Conservation (phyloP, 37 sponge, comb jelly and placozoan genomes). For the Beroe ovata region DNA sequence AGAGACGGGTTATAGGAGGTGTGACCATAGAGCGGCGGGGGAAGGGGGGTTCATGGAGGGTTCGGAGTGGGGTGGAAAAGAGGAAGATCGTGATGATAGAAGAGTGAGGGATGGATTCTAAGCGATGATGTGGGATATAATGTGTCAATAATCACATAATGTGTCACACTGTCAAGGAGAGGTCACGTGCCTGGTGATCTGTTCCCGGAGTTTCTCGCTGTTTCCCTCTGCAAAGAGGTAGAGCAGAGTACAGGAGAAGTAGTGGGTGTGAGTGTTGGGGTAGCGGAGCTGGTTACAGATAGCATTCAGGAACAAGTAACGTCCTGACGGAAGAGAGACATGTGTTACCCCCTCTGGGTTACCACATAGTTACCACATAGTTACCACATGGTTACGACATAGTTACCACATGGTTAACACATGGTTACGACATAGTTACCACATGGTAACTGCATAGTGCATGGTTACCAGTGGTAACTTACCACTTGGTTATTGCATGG, state of each 20-base stretch:
- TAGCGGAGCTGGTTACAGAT: constrained; percentile 97
- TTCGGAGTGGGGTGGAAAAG: too few species aligned
- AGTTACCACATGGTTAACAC: too few species aligned
- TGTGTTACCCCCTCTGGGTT: too few species aligned
- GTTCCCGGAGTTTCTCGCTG: constrained; percentile 94
- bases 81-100: too few species aligned
- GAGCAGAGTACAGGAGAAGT: constrained; percentile 95
- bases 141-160: too few species aligned
- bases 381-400: too few species aligned
- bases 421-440: too few species aligned
- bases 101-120: not conserved
- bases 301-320: constrained; percentile 97
- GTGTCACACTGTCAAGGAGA: not conserved
- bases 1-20: not conserved
- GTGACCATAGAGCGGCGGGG: not conserved
- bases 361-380: too few species aligned
- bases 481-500: too few species aligned
- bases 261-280: constrained; percentile 99
- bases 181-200: constrained; percentile 96
- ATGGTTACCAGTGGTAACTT: too few species aligned
- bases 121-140: not conserved
- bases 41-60: too few species aligned
- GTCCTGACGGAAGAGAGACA: constrained; percentile 74
- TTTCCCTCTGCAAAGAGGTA: constrained; percentile 91
- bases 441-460: too few species aligned